Evolutionary conservation across 2,888 invertebrate species (phyloP), one percentile per base, ranked within the genome.

Genomic region (Strigamia transsilvanica): DNA sequence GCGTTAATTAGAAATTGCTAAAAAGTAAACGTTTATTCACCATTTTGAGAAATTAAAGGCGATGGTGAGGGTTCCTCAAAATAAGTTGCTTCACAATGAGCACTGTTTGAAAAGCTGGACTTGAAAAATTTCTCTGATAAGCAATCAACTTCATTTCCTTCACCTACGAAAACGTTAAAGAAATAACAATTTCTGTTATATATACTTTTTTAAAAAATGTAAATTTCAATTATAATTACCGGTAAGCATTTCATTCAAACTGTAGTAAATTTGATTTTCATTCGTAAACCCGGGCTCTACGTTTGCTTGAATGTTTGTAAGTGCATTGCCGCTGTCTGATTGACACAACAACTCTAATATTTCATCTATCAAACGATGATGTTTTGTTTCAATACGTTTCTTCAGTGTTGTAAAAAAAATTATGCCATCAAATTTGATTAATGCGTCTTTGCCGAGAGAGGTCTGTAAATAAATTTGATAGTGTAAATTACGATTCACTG

Each of bases 351-450:
- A 41, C 21, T 80, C 80, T 42, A 46, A 18, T 21, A 80, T 41
- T 21, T 80, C 23, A 18, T 80, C 80, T 7, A 80, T 42, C 4
- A 42, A 27, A 18, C 38, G 46, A 23, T 80, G 80, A 34, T 18
- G 27, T 18, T 27, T 78, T 27, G 32, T 32, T 38, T 78, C 78
- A 78, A 78, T 15, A 27, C n/a, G 2, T 9, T 10, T n/a, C 23
- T 27, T 21, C 2, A 78, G 32, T 5, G 34, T 27, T 78, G 78
- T n/a, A n/a, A 80, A 41, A 46, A 80, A 80, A 42, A n/a, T 41
- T 13, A 80, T 21, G 2, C 38, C 80, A 23, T 41, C 23, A 3
- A n/a, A 18, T 18, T 18, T 23, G 23, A 80, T 46, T 21, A 80
- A 12, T 1, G 41, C 23, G 4, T 80, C 18, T 42, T 34, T 46